These are phyloP conservation scores for Cyphomyrus plagiostoma DNA, from an alignment of 2,113 vertebrate genomes.

Conservation along the genomic window DNA sequence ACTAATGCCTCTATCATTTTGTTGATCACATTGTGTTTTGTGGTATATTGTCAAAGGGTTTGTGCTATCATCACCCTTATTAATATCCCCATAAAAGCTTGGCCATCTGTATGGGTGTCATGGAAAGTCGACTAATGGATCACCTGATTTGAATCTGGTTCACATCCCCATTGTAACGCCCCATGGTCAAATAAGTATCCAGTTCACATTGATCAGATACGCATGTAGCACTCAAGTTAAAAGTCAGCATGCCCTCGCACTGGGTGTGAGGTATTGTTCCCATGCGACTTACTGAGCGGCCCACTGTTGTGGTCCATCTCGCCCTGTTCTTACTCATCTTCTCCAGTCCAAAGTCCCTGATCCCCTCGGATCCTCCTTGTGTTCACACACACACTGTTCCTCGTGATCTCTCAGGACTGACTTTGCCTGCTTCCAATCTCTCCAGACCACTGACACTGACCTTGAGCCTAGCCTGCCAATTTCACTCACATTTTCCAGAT, in stretches of 20 bases:
- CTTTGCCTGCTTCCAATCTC: background rate
- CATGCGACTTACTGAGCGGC: background rate
- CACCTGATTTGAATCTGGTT: background rate
- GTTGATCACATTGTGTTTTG: background rate
- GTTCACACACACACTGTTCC: background rate
- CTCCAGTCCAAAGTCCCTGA: background rate
- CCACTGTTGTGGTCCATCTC: background rate
- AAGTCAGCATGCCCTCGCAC: background rate
- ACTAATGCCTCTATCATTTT: background rate
- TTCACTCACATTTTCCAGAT: background rate
- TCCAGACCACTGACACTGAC: background rate
- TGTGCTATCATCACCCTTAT: background rate
- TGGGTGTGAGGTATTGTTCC: background rate
- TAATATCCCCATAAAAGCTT: background rate
- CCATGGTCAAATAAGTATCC: background rate
- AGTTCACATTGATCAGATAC: background rate
- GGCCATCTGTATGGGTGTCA: background rate
- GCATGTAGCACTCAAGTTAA: background rate
- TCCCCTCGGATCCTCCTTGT: background rate
- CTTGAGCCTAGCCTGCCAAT: background rate
- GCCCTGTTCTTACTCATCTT: background rate
- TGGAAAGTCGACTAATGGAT: background rate
- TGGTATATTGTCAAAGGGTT: background rate
- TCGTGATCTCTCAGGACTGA: background rate
- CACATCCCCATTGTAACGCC: background rate